Base-by-base conservation (phyloP, 1,140 invertebrate genomes). In the Pemphigus obesinymphae region DNA sequence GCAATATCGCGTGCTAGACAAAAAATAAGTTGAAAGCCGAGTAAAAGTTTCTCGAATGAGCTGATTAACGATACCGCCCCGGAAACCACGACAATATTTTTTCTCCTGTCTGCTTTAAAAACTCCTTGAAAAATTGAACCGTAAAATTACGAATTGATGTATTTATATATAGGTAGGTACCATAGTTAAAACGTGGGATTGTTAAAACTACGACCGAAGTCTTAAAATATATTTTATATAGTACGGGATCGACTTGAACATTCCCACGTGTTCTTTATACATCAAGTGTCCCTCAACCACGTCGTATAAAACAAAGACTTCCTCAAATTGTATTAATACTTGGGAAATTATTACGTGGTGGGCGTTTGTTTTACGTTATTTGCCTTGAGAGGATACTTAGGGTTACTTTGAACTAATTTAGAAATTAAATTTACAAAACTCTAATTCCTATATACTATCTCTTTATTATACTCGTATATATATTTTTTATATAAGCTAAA, bases 31-130 rank as follows among this genome's bases (percentile, higher is more conserved):
- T 43, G 37, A 26, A 26, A 70, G 37, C 23, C 37, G 68, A 70
- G 40, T 45, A 45, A 70, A 70, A 70, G 68, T 70, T 70, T 70
- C 45, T 70, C 68, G 37, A 70, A 45, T 70, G 43, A 23, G 23
- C 68, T 70, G 68, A 70, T 70, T 70, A 70, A 70, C 68, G 68
- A 70, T 45, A 23, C 13, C 40, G 15, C 68, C 17, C 31, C 6
- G 34, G 66, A 68, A n/a, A 40, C 66, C 66, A 13, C 11, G 66
- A 68, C 34, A 68, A 37, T 70, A 70, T 70, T 70, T 70, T 37
- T 58, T 70, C 26, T 70, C 23, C 68, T 6, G n/a, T 10, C 37
- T 20, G 23, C n/a, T 58, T 58, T 29, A 45, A 70, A n/a, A n/a
- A 70, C 68, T 70, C 40, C 23, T 43, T 43, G 13, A 43, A 70